phyloP scores from a whole-genome alignment of 2,113 vertebrate species.

The Epinephelus moara region DNA sequence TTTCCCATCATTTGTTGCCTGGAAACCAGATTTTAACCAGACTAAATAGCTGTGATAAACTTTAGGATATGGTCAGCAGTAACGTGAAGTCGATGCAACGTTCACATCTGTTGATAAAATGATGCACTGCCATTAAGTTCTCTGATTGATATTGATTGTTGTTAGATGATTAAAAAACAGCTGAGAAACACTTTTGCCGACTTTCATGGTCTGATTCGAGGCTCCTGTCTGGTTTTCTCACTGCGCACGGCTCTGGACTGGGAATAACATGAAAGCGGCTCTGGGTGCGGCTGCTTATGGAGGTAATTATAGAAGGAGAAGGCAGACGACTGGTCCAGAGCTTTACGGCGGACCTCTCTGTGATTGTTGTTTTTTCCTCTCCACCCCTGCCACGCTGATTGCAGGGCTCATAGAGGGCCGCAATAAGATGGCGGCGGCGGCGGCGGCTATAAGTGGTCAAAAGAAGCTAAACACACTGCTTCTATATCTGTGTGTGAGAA shows the following conservation, averaged over 20 bases:
- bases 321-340: constrained; percentile 45
- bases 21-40: not conserved
- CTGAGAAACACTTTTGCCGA: not conserved
- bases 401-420: constrained; percentile 39
- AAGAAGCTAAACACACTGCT: constrained; percentile 7
- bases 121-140: not conserved
- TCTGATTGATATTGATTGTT: not conserved
- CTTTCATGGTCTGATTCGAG: not conserved
- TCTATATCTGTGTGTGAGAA: constrained; percentile 13
- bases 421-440: not conserved
- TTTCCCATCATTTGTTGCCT: not conserved
- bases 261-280: constrained; percentile 57
- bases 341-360: constrained; percentile 48
- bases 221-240: constrained; percentile 10
- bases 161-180: not conserved
- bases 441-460: constrained; percentile 19
- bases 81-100: not conserved
- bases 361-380: constrained; percentile 72
- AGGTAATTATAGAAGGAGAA: constrained; percentile 72
- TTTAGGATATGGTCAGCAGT: not conserved
- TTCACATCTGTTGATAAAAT: not conserved
- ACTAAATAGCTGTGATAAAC: not conserved
- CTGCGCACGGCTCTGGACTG: constrained; percentile 6
- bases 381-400: constrained; percentile 60
- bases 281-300: constrained; percentile 64